phyloP scores from a whole-genome alignment of 2,113 vertebrate species.

The Sinosuthora webbiana region DNA sequence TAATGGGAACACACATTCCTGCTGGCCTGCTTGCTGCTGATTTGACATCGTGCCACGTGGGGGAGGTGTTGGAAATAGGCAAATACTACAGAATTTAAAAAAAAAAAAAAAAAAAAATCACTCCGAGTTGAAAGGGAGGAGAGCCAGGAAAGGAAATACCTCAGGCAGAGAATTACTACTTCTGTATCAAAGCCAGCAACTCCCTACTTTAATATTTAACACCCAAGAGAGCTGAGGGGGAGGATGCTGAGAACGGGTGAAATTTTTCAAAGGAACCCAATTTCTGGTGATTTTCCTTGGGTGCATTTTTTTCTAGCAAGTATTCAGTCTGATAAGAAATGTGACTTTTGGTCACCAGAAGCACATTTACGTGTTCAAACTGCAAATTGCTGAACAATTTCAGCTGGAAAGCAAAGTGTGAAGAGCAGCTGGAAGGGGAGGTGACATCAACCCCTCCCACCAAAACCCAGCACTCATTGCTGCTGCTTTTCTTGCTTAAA shows the following conservation, averaged over 20 bases:
- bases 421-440: neutral
- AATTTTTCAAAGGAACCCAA: conserved; percentile 36
- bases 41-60: conserved; percentile 44
- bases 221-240: conserved; percentile 27
- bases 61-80: conserved; percentile 37
- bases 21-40: conserved; percentile 6
- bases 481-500: neutral
- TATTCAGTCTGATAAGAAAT: neutral
- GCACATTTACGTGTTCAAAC: neutral
- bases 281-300: neutral
- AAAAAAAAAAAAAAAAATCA: neutral
- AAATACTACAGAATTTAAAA: neutral
- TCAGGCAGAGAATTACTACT: conserved; percentile 56
- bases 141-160: conserved; percentile 55
- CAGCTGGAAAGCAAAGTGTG: neutral
- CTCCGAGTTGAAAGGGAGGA: conserved; percentile 27
- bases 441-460: neutral
- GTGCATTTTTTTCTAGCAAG: neutral
- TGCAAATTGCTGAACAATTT: neutral
- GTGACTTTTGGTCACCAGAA: neutral
- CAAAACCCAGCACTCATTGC: neutral
- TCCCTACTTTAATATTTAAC: conserved; percentile 52
- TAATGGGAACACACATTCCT: neutral
- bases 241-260: conserved; percentile 15
- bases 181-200: conserved; percentile 29